These are phyloP conservation scores for Umimayanthus kanabou DNA, from an alignment of 92 coral and sea anemone species.

Conservation along the genomic window DNA sequence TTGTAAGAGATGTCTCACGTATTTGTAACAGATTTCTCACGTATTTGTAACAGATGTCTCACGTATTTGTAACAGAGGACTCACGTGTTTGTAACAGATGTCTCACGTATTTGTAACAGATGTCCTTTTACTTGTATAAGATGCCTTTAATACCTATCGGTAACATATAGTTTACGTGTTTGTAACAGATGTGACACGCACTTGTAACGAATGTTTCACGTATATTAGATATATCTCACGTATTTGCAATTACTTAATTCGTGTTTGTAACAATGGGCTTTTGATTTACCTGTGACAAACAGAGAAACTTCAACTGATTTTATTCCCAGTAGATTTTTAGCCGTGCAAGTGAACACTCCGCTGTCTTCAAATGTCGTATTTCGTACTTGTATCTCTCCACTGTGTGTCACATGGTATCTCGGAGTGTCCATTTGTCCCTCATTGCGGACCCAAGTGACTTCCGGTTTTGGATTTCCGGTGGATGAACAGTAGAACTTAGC, in stretches of 20 bases:
- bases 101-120: too few relatives aligned
- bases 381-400: not conserved
- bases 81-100: too few relatives aligned
- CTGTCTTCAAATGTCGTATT: conserved; percentile 8
- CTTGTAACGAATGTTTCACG: too few relatives aligned
- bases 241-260: not conserved
- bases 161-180: too few relatives aligned
- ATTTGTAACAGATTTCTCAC: too few relatives aligned
- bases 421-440: not conserved
- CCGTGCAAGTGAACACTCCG: conserved; percentile 1
- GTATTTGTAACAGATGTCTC: too few relatives aligned
- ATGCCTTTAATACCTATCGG: too few relatives aligned
- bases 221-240: not conserved
- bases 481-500: not conserved
- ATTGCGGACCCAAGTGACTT: not conserved
- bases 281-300: conserved; percentile 3
- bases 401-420: not conserved
- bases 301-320: not conserved
- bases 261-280: not conserved
- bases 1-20: too few relatives aligned
- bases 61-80: too few relatives aligned
- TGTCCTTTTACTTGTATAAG: too few relatives aligned
- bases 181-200: too few relatives aligned
- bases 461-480: not conserved
- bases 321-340: not conserved